These are phyloP conservation scores for Panurus biarmicus DNA, from an alignment of 2,113 vertebrate genomes.

Conservation along the genomic window DNA sequence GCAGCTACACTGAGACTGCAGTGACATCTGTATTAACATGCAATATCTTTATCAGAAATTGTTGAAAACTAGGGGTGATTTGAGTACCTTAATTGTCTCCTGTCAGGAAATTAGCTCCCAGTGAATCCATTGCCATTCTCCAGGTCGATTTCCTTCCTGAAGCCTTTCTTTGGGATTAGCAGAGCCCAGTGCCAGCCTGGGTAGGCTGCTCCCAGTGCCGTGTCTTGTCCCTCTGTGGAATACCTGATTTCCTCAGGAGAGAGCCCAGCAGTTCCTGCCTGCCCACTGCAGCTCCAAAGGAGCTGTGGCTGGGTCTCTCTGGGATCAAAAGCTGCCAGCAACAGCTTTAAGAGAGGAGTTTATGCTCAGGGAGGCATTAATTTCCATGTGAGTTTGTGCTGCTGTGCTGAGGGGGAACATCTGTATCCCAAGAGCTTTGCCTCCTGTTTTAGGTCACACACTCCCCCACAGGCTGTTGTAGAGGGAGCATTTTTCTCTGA, in stretches of 20 bases:
- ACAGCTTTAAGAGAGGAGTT: background rate
- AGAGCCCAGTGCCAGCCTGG: background rate
- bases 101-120: background rate
- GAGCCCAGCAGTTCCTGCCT: background rate
- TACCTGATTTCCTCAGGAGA: background rate
- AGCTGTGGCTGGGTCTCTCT: background rate
- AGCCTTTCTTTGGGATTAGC: background rate
- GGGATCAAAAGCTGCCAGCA: background rate
- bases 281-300: background rate
- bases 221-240: background rate
- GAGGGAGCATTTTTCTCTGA: background rate
- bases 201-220: background rate
- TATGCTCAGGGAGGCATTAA: background rate
- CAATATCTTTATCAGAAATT: background rate
- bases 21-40: background rate
- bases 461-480: background rate
- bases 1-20: background rate
- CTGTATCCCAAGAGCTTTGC: background rate
- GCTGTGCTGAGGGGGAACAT: background rate
- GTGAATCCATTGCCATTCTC: background rate
- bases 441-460: background rate
- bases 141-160: background rate
- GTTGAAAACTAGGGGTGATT: background rate
- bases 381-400: slow-evolving; percentile 3
- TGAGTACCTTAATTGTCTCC: background rate